Evolutionary conservation across 2,888 invertebrate species (phyloP).

Genomic region (Caenorhabditis sp.): DNA sequence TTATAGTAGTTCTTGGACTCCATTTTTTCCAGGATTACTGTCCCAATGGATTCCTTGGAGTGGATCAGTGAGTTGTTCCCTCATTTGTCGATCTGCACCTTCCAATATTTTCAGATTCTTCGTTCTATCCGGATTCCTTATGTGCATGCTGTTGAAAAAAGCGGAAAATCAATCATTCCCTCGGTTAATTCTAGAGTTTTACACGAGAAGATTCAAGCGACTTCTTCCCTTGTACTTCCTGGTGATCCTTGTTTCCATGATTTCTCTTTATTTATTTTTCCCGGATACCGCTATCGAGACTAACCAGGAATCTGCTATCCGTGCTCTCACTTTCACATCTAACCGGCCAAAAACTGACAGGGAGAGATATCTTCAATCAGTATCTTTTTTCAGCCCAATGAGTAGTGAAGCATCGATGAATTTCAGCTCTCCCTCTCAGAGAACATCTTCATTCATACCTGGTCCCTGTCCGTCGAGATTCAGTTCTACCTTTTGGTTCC

Average conservation of each 20-base stretch:
- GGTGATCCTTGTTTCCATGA: constrained; percentile 2
- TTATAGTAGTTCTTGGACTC: constrained; percentile 41
- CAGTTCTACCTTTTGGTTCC: constrained; percentile 58
- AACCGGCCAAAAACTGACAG: constrained; percentile 32
- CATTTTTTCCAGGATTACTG: constrained; percentile 46
- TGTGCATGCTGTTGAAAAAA: constrained; percentile 39
- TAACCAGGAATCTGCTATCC: constrained; percentile 27
- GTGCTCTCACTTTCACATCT: constrained; percentile 44
- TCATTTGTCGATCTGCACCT: background rate
- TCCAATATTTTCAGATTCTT: constrained; percentile 31
- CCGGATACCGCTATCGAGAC: constrained; percentile 14
- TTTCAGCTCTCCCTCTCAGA: constrained; percentile 37
- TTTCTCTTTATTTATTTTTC: constrained; percentile 31
- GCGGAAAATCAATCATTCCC: constrained; percentile 1
- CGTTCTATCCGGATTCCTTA: constrained; percentile 44
- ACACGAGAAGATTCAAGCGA: constrained; percentile 42
- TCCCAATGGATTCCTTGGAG: constrained; percentile 56
- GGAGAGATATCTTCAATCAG: constrained; percentile 46
- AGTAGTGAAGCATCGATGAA: too few species aligned
- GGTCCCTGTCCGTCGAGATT: constrained; percentile 56
- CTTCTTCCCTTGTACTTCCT: constrained; percentile 52
- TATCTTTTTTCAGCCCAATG: background rate
- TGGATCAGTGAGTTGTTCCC: constrained; percentile 34
- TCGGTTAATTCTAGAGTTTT: constrained; percentile 25
- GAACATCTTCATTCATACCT: constrained; percentile 57